These are phyloP conservation scores for Sitobion miscanthi DNA, from an alignment of 1,140 invertebrate genomes.

Conservation along the genomic window DNA sequence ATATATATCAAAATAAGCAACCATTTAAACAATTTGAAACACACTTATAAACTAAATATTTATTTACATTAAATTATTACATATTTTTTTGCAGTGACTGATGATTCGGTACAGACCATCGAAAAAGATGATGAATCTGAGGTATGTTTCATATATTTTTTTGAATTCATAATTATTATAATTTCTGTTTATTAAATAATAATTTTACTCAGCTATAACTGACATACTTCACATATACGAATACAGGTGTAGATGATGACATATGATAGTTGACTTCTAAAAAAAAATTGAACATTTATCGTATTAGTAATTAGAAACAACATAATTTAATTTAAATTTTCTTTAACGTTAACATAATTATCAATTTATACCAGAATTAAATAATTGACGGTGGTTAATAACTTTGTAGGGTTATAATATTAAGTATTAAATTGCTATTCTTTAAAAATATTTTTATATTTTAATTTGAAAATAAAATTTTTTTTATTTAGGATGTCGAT, in stretches of 20 bases:
- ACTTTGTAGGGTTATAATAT: no score
- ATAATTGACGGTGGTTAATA: no score
- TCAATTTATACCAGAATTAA: no score
- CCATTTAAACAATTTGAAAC: constrained; percentile 14
- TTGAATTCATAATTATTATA: background rate
- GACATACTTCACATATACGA: background rate
- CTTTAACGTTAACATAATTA: background rate
- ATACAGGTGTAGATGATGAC: background rate
- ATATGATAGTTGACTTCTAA: background rate
- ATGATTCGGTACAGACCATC: background rate
- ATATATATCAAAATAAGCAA: constrained; percentile 43
- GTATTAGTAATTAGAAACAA: background rate
- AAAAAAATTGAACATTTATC: background rate
- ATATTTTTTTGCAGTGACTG: constrained; percentile 38
- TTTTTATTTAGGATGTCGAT: constrained; percentile 31
- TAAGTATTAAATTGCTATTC: background rate
- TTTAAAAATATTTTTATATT: background rate
- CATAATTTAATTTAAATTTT: background rate
- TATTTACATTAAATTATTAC: background rate
- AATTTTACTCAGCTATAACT: background rate
- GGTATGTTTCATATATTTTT: constrained; percentile 18
- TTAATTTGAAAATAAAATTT: background rate
- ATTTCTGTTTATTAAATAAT: background rate
- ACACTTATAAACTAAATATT: constrained; percentile 19
- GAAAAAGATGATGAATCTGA: constrained; percentile 41